These are phyloP conservation scores for Acleris holmiana DNA, from an alignment of 2,888 invertebrate species.

Conservation along the genomic window DNA sequence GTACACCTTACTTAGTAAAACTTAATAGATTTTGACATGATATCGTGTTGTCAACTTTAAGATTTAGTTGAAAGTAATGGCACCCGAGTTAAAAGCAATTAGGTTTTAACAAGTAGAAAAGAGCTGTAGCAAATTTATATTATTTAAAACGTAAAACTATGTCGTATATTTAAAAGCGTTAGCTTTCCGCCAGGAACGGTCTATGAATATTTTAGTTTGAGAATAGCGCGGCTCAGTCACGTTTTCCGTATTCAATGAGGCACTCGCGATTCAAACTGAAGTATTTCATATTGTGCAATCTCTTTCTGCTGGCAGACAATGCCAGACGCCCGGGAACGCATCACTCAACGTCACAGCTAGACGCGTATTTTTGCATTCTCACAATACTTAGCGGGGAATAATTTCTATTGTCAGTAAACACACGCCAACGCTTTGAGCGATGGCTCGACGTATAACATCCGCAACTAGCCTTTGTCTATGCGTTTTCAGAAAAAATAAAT, in stretches of 20 bases:
- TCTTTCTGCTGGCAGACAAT: slow-evolving; percentile 79
- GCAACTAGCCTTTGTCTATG: slow-evolving; percentile 57
- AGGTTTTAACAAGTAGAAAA: too few species aligned
- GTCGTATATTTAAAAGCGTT: slow-evolving; percentile 53
- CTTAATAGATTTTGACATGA: too few species aligned
- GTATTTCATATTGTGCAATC: slow-evolving; percentile 80
- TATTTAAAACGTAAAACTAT: too few species aligned
- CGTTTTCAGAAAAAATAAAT: slow-evolving; percentile 40
- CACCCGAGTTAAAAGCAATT: too few species aligned
- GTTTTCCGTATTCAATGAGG: slow-evolving; percentile 70
- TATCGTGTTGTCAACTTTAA: too few species aligned
- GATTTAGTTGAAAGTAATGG: too few species aligned
- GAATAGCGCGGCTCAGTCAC: slow-evolving; percentile 53
- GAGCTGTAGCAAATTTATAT: too few species aligned
- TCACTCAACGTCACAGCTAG: slow-evolving; percentile 80
- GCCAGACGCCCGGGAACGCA: slow-evolving; percentile 69
- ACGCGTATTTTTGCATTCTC: slow-evolving; percentile 77
- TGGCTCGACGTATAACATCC: slow-evolving; percentile 48
- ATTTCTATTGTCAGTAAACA: slow-evolving; percentile 77
- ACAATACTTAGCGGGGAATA: slow-evolving; percentile 75
- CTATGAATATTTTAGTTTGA: slow-evolving; percentile 71
- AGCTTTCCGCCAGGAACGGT: slow-evolving; percentile 52
- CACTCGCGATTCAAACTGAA: slow-evolving; percentile 70
- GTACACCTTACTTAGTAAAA: too few species aligned
- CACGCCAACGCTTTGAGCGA: slow-evolving; percentile 64